Evolutionary conservation across 2,113 vertebrate genomes (phyloP), one percentile per base, ranked within the genome.

Genomic region (Perca fluviatilis): DNA sequence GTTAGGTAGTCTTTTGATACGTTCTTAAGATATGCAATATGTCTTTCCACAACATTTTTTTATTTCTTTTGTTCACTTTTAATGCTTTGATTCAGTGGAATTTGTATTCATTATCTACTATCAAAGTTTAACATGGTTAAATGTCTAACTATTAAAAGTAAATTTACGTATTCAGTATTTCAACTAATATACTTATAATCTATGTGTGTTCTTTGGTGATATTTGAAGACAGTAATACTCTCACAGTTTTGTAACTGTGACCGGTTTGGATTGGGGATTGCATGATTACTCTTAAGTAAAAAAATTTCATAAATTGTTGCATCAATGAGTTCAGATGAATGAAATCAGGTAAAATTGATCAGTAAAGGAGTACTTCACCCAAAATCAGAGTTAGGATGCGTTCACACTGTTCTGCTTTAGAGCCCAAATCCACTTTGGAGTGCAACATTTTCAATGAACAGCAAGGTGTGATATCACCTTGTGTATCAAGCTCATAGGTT

Each of bases 301-400:
- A 71, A 54, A 16, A 30, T 33, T 53, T 21, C 2, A 62, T 58
- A 19, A 58, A 33, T 40, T 43, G 2, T 30, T 77, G 51, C 4
- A 69, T 58, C 54, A 76, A 36, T 80, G 64, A 76, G n/a, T 72
- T 83, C 53, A 57, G 79, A 86, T 88, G 89, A 82, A 79, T 77
- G 67, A 58, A 15, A 61, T 30, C 23, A 50, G 47, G 50, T 69
- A 33, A 65, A n/a, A 65, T 4, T 33, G 12, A 72, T 27, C 70
- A 77, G 73, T 78, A 88, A 83, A 86, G 60, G 36, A 80, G 82
- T 78, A 91, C 19, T 86, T 86, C 79, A 87, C 84, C 84, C 72
- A 83, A 43, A 40, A 13, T 14, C 7, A 36, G 50, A 6, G 4
- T n/a, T 16, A 23, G 9, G 49, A 63, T 23, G 36, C 4, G 13